Base-by-base conservation (phyloP, 2,797 vertebrate species). In the Acanthornis magna region DNA sequence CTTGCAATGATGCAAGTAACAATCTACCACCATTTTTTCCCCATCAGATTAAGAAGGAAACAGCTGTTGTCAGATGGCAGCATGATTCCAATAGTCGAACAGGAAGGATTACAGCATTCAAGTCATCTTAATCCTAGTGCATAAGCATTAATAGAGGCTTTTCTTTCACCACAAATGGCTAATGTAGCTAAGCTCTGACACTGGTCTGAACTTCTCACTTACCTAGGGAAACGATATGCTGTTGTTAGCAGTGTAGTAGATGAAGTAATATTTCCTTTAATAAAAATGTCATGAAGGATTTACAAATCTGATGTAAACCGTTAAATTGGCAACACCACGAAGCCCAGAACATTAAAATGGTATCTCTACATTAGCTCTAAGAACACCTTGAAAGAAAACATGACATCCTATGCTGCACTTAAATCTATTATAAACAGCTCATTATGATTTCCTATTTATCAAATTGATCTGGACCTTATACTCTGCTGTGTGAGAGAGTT, bases 81-180 rank as follows among this genome's bases (percentile, higher is more conserved):
- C 66, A 65, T 14, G 76, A 92, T 89, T 76, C 63, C 79, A 95
- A 4, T 30, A 77, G 81, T 65, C 0, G 0, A 82, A 80, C 61
- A 92, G 73, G 91, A 94, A 92, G 87, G 79, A 95, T 92, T 96
- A 93, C 40, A 81, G 73, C 85, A 86, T 86, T 81, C 71, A 42
- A 93, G 43, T 93, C 48, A 92, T 86, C 60, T 84, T 93, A 92
- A 96, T 88, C 63, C 87, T 40, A 63, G 10, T 42, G 51, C 66
- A 73, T 34, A 75, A 88, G 82, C 51, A 78, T 53, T 84, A 91
- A 91, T 26, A 89, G 51, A 89, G 54, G 63, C 48, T 95, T 89
- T 95, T 81, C 85, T 82, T 90, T 77, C 88, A 92, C 42, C 65
- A 66, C 76, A 92, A 76, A 89, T 85, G 77, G 76, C 71, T 95